Conservation (phyloP, 2,888 invertebrate genomes). For the Polietes domitor region DNA sequence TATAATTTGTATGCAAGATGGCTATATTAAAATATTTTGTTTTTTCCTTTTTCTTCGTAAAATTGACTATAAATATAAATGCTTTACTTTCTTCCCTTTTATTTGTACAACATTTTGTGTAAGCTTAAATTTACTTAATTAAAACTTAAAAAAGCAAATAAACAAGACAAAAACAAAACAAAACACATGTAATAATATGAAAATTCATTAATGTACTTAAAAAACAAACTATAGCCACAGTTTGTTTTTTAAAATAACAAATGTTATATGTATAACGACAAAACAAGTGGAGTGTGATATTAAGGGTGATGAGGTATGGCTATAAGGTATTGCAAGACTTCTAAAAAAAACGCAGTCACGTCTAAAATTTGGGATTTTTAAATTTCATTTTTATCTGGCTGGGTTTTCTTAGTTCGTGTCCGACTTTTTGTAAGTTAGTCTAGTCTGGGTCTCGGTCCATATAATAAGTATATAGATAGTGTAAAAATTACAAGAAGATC, state of each 20-base stretch:
- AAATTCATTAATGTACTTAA: slow-evolving; percentile 51
- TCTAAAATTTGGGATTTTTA: no score
- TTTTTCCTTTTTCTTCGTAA: slow-evolving; percentile 20
- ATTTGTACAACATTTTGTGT: slow-evolving; percentile 47
- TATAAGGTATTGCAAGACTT: no score
- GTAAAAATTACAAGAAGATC: no score
- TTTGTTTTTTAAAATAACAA: slow-evolving; percentile 26
- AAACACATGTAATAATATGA: slow-evolving; percentile 17
- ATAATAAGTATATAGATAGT: no score
- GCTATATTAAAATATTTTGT: slow-evolving; percentile 34
- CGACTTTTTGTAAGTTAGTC: no score
- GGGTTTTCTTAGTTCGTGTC: no score
- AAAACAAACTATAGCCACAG: slow-evolving; percentile 42
- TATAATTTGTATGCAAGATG: slow-evolving; percentile 20
- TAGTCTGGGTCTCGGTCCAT: no score
- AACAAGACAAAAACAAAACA: slow-evolving; percentile 15
- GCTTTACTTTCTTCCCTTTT: slow-evolving; percentile 32
- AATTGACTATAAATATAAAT: slow-evolving; percentile 36
- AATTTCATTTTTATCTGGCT: no score
- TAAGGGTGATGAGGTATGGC: neutral
- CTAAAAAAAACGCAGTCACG: no score
- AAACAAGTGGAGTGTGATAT: neutral
- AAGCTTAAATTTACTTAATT: slow-evolving; percentile 52
- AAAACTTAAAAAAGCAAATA: slow-evolving; percentile 35
- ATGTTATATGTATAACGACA: slow-evolving; percentile 7